phyloP scores from a whole-genome alignment of 2,888 invertebrate genomes.

The Drosophila demipolita region DNA sequence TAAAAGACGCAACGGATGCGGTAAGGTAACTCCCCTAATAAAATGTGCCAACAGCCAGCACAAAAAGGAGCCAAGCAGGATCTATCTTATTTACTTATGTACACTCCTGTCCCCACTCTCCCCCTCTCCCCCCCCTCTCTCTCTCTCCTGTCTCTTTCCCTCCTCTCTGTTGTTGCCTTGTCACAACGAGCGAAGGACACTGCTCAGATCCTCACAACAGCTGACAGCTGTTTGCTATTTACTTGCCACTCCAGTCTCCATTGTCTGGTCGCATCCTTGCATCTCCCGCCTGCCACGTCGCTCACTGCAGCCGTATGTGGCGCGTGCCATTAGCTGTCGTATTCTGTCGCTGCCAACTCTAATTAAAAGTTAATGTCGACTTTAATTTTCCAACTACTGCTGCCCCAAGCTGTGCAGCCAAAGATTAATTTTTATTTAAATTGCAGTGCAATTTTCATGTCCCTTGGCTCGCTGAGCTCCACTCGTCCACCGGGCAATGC shows the following conservation, averaged over 20 bases:
- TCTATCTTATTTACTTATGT: constrained; percentile 51
- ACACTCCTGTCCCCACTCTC: background rate
- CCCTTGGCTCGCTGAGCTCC: constrained; percentile 7
- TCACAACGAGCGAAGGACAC: constrained; percentile 35
- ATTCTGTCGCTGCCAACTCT: constrained; percentile 15
- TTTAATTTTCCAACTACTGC: constrained; percentile 34
- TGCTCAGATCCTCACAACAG: constrained; percentile 69
- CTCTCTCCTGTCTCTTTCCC: background rate
- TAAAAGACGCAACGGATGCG: constrained; percentile 69
- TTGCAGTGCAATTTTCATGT: background rate
- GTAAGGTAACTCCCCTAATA: constrained; percentile 75
- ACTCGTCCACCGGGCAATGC: constrained; percentile 18
- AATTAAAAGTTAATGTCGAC: constrained; percentile 53
- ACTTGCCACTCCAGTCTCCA: constrained; percentile 3
- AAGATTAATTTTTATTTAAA: background rate
- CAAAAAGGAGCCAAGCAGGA: constrained; percentile 38
- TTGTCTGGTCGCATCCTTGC: constrained; percentile 24
- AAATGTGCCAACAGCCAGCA: constrained; percentile 46
- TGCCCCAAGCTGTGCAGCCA: background rate
- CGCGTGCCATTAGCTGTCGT: constrained; percentile 61
- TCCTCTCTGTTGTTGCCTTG: constrained; percentile 26
- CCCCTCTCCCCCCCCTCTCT: background rate
- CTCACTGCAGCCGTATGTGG: constrained; percentile 46
- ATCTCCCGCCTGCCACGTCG: constrained; percentile 4
- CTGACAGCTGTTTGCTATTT: constrained; percentile 69